Evolutionary conservation across 2,797 vertebrate species (phyloP), one percentile per base, ranked within the genome.

Genomic region (Pampus argenteus): DNA sequence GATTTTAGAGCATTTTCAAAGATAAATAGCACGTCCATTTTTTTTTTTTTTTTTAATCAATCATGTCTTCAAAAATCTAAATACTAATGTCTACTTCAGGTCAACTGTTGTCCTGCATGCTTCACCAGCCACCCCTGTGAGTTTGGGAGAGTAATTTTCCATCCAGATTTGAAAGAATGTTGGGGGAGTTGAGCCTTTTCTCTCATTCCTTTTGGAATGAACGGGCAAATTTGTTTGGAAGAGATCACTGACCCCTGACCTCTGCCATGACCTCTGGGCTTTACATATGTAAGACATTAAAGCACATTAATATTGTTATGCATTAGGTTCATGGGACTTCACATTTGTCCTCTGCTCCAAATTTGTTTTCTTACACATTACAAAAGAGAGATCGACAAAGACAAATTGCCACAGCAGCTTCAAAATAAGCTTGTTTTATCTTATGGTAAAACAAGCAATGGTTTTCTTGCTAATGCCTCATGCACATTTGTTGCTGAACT

Each of bases 201-300:
- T 87, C 87, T 91, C 90, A 91, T 91, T 94, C 93, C 93, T 79
- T 89, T 91, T 73, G 85, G 89, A 93, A 89, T 88, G 85, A 93
- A 93, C 87, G 60, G 89, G 87, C 91, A 93, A 94, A 94, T 93
- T 93, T 93, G 94, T 95, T 95, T 95, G 91, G 93, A 82, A 82
- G 79, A 93, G 94, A 93, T 92, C 93, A 86, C 74, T 64, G 94
- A 93, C 93, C 95, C 87, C 34, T 92, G 89, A 92, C 94, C 94
- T 78, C 66, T 87, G 82, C 28, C 55, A 6, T 86, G 93, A 94
- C 94, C 94, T 86, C 83, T 64, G 81, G 84, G 81, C 92, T 88
- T 92, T 94, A 91, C 94, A 95, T 93, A 92, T 95, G 95, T 90
- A 92, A 95, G 91, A 89, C 91, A 95, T 95, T 95, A 95, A 94